Conservation (phyloP, 1,140 invertebrate species). For the Leptinotarsa defecta region DNA sequence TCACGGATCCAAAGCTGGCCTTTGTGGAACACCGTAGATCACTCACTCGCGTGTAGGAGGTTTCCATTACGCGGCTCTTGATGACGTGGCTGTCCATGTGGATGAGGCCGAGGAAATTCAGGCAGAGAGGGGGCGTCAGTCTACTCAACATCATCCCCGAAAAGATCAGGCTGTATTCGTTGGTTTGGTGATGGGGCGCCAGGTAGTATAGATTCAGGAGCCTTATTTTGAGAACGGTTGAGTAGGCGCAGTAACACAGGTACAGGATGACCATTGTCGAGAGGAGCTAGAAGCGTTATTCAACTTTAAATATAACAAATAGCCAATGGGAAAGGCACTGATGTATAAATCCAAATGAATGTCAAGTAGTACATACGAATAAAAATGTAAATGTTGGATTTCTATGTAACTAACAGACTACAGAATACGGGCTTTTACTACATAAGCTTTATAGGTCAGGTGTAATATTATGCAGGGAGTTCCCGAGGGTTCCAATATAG, state of each 20-base stretch:
- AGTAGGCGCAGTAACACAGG: constrained; percentile 96
- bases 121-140: constrained; percentile 95
- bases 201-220: constrained; percentile 97
- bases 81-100: constrained; percentile 98
- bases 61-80: constrained; percentile 78
- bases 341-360: too few species aligned
- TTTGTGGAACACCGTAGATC: background rate
- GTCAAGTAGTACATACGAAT: too few species aligned
- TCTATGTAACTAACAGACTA: too few species aligned
- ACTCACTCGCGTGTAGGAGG: constrained; percentile 83
- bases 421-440: too few species aligned
- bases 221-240: constrained; percentile 94
- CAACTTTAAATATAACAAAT: too few species aligned
- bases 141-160: constrained; percentile 97
- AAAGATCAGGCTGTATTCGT: constrained; percentile 98
- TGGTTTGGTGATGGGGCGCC: constrained; percentile 95
- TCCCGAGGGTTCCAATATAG: too few species aligned
- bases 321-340: too few species aligned
- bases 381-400: too few species aligned
- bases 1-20: background rate
- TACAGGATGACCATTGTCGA: constrained; percentile 92
- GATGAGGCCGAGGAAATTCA: constrained; percentile 96
- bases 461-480: too few species aligned
- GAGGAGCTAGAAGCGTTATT: constrained; percentile 67
- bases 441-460: too few species aligned